phyloP scores from a whole-genome alignment of 1,140 invertebrate species.

The Zaprionus inermis region DNA sequence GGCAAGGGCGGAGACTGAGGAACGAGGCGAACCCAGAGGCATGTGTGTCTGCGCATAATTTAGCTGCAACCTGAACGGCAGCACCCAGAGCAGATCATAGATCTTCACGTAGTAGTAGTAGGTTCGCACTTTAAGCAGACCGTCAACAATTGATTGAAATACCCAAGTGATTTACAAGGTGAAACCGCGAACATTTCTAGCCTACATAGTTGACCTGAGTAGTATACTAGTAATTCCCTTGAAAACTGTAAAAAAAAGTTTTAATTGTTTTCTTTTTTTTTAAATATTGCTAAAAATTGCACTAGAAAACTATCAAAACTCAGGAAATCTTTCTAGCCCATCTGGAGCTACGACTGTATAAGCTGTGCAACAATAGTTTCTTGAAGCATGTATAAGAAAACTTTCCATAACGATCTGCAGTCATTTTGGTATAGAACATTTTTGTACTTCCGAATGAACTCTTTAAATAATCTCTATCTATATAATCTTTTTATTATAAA shows the following conservation, averaged over 20 bases:
- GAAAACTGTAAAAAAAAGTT: neutral
- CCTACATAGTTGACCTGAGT: neutral
- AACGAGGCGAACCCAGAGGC: neutral
- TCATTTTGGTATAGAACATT: too few species aligned
- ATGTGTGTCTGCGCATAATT: slow-evolving; percentile 61
- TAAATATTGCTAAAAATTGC: neutral
- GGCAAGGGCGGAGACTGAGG: neutral
- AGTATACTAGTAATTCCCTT: neutral
- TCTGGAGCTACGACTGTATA: too few species aligned
- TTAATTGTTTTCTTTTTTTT: neutral
- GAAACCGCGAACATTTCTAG: neutral
- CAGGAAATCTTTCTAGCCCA: too few species aligned
- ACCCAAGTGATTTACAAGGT: neutral
- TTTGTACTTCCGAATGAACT: too few species aligned
- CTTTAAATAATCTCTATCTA: too few species aligned
- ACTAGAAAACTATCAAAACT: too few species aligned
- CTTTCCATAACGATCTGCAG: too few species aligned
- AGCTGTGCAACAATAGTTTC: too few species aligned
- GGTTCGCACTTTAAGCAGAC: neutral
- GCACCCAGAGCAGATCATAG: neutral
- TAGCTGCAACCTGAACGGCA: slow-evolving; percentile 17
- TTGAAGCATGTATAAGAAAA: too few species aligned
- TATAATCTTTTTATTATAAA: too few species aligned
- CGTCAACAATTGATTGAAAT: neutral
- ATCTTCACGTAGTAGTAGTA: neutral